Evolutionary conservation across 92 coral and sea anemone genomes (phyloP), one percentile per base, ranked within the genome.

Genomic region (Actinernus sp.): DNA sequence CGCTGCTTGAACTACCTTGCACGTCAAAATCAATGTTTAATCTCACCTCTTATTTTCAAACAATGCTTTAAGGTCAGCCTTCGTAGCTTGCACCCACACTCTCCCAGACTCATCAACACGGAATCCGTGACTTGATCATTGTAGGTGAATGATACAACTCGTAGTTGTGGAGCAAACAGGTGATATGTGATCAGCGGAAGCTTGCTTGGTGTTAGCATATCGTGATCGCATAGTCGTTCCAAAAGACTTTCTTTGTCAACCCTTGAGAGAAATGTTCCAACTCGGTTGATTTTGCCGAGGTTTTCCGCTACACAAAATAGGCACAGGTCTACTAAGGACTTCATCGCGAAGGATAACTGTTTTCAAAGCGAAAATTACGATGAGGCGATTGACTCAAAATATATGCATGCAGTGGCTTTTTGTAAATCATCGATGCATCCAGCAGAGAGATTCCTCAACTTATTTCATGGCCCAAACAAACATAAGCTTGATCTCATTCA

Each of bases 171-270:
- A 22, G 92, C 55, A 19, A 80, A 54, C 32, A 89, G 55, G 53
- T 89, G 76, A 31, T 70, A 68, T 7, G 85, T 79, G 31, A 89
- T 69, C 9, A 50, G 27, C 4, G 84, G 88, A 54, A 89, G 39
- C n/a, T 74, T 54, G 1, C 54, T 58, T 18, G 51, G 74, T n/a
- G 88, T 67, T 22, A 89, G 71, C 63, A 87, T 76, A 52, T 89
- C 96, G 56, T 89, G 96, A 44, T 89, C 92, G 44, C 96, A 89
- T 4, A 89, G 80, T 70, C 86, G 47, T 65, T 84, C 83, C 25
- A 89, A 26, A 2, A 89, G 65, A 36, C 77, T 29, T 64, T 89
- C 96, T 48, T 89, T 89, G 55, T 89, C 88, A 26, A 40, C 47
- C 36, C 89, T 69, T 13, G 91, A 67, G 34, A 89, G 66, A 16